These are phyloP conservation scores for Odocoileus virginianus DNA, from an alignment of 2,113 vertebrate species.

Conservation along the genomic window DNA sequence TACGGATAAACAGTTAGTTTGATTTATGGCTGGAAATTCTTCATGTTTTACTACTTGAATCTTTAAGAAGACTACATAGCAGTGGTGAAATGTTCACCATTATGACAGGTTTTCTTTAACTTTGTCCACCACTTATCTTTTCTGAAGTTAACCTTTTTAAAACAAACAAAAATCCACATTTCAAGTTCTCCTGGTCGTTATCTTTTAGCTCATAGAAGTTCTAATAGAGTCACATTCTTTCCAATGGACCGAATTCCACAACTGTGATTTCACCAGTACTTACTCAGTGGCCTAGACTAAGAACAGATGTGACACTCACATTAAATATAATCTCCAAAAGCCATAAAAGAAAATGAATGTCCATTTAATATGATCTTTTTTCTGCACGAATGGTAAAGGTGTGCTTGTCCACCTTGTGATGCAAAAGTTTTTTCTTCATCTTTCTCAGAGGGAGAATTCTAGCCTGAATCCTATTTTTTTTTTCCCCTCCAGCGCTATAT, in stretches of 20 bases:
- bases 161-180: background rate
- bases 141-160: background rate
- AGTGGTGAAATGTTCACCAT: background rate
- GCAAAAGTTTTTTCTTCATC: background rate
- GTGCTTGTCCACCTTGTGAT: background rate
- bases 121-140: background rate
- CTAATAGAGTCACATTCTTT: background rate
- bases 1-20: conserved; percentile 10
- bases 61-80: background rate
- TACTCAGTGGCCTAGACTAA: background rate
- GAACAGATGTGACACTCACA: background rate
- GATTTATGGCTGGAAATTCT: conserved; percentile 24
- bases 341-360: background rate
- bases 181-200: background rate
- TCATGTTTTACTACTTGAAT: background rate
- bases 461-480: background rate
- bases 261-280: background rate
- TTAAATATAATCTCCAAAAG: background rate
- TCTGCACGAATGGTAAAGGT: background rate
- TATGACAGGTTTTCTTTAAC: background rate
- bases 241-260: background rate
- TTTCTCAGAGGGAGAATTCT: background rate
- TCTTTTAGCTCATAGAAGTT: background rate
- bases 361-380: background rate
- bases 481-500: background rate